Evolutionary conservation across 2,888 invertebrate species (phyloP).

Genomic region (Labia minor): DNA sequence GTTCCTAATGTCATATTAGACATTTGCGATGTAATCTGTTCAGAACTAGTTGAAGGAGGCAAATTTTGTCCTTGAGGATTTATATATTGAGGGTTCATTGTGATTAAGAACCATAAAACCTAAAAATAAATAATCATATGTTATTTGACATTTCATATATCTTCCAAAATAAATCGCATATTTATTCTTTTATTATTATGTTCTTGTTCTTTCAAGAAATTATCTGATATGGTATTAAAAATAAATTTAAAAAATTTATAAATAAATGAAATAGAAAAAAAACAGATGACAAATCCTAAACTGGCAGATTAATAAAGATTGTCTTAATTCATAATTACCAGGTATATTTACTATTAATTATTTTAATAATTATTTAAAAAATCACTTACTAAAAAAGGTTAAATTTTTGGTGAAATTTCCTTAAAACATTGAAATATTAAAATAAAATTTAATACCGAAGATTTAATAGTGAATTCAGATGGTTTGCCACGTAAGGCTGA

Average conservation of each 20-base stretch:
- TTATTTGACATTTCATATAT: constrained; percentile 16
- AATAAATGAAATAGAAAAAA: background rate
- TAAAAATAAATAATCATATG: constrained; percentile 26
- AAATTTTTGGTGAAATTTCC: background rate
- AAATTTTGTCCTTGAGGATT: constrained; percentile 33
- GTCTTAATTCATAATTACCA: background rate
- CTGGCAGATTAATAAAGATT: background rate
- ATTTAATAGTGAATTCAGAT: constrained; percentile 15
- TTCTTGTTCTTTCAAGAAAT: too few species aligned
- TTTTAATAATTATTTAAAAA: background rate
- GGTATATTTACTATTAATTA: background rate
- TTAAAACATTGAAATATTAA: background rate
- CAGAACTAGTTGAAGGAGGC: constrained; percentile 16
- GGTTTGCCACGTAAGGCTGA: constrained; percentile 49
- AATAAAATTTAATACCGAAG: constrained; percentile 13
- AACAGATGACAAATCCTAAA: background rate
- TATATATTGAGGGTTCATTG: constrained; percentile 44
- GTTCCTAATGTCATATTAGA: constrained; percentile 1
- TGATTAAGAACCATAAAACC: constrained; percentile 27
- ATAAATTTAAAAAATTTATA: background rate
- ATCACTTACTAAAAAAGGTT: background rate
- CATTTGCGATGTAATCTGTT: constrained; percentile 25
- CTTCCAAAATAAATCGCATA: too few species aligned
- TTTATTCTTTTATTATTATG: too few species aligned
- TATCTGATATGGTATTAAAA: too few species aligned